Conservation (phyloP, 1,140 invertebrate species). For the Eumeta japonica region DNA sequence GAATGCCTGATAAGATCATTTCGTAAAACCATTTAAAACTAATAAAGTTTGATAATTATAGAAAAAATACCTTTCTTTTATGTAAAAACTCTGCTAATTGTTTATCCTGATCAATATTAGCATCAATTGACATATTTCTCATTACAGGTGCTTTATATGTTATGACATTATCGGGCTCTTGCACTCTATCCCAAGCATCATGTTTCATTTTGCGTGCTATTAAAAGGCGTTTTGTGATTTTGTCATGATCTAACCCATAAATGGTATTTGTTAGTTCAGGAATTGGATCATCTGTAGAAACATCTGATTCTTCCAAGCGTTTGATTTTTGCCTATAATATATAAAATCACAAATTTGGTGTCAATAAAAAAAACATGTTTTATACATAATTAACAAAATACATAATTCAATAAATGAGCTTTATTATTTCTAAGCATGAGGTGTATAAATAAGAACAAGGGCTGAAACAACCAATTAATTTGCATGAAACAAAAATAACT, state of each 20-base stretch:
- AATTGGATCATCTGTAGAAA: slow-evolving; percentile 37
- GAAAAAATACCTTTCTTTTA: slow-evolving; percentile 36
- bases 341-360: neutral
- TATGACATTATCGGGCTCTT: slow-evolving; percentile 21
- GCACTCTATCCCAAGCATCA: slow-evolving; percentile 50
- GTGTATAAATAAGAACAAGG: too few relatives aligned
- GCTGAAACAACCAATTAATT: too few relatives aligned
- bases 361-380: neutral
- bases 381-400: too few relatives aligned
- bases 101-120: slow-evolving; percentile 26
- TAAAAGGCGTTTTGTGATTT: slow-evolving; percentile 61
- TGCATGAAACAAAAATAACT: too few relatives aligned
- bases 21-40: too few relatives aligned
- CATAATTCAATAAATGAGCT: too few relatives aligned
- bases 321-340: slow-evolving; percentile 49
- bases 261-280: slow-evolving; percentile 70
- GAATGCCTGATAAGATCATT: too few relatives aligned
- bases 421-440: too few relatives aligned
- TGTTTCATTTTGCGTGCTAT: slow-evolving; percentile 51
- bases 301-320: slow-evolving; percentile 36
- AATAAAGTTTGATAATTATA: too few relatives aligned
- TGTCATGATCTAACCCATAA: slow-evolving; percentile 65
- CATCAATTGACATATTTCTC: slow-evolving; percentile 11
- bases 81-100: slow-evolving; percentile 40
- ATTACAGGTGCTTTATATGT: slow-evolving; percentile 23